These are phyloP conservation scores for Dryococelus australis DNA, from an alignment of 2,888 invertebrate species.

Conservation along the genomic window DNA sequence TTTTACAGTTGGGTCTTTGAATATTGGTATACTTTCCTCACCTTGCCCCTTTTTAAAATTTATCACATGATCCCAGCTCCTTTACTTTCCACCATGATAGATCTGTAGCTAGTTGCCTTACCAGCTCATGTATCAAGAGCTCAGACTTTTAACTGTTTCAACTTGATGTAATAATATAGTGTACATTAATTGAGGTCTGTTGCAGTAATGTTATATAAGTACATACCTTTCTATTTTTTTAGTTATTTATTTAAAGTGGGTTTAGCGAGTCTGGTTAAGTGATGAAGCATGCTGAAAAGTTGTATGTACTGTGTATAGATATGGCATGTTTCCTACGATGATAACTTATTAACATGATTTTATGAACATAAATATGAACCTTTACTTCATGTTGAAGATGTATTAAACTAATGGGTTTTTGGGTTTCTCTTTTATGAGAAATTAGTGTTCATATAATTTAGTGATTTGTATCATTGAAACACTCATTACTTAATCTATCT, in stretches of 20 bases:
- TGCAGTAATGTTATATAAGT: not conserved
- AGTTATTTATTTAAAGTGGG: not conserved
- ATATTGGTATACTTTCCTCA: too few species aligned
- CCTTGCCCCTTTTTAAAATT: too few species aligned
- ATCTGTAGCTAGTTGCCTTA: too few species aligned
- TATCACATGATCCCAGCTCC: too few species aligned
- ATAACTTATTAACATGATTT: not conserved
- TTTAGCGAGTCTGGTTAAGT: not conserved
- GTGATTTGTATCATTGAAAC: not conserved
- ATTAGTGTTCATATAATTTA: not conserved
- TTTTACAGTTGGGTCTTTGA: too few species aligned
- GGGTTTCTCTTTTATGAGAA: slow-evolving; percentile 1
- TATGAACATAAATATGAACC: not conserved
- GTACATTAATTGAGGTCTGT: not conserved
- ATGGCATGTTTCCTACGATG: not conserved
- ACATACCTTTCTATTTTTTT: not conserved
- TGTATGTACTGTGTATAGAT: slow-evolving; percentile 3
- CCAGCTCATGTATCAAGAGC: too few species aligned
- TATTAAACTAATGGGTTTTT: not conserved
- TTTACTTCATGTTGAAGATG: slow-evolving; percentile 16
- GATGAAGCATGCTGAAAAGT: not conserved
- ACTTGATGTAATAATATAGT: not conserved
- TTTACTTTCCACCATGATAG: too few species aligned
- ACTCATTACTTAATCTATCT: not conserved
- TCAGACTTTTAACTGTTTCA: too few species aligned